These are phyloP conservation scores for Luperina nickerlii DNA, from an alignment of 2,888 invertebrate species.

Conservation along the genomic window DNA sequence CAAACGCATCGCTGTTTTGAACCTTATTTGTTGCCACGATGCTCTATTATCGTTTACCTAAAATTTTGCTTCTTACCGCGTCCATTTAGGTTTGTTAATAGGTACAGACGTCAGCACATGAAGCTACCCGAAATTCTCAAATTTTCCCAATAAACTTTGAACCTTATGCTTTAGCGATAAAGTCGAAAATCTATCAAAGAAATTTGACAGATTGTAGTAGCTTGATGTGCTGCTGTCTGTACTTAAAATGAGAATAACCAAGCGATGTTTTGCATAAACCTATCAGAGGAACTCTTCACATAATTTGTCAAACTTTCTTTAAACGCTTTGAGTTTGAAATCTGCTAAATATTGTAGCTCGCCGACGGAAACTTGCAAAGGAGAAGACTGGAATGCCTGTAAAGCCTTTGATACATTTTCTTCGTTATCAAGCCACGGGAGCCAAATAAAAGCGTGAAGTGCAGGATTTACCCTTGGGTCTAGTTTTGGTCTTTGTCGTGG, in stretches of 20 bases:
- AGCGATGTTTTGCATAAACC: constrained; percentile 69
- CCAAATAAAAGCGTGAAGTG: constrained; percentile 72
- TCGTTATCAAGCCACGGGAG: constrained; percentile 72
- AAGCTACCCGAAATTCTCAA: no score
- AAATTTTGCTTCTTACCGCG: no score
- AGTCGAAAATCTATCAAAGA: no score
- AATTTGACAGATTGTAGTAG: no score
- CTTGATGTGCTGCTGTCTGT: background rate
- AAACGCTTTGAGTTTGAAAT: constrained; percentile 71
- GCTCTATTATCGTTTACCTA: no score
- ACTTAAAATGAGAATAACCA: constrained; percentile 69
- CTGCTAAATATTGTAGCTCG: constrained; percentile 73
- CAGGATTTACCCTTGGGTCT: constrained; percentile 73
- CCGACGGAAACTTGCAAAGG: constrained; percentile 72
- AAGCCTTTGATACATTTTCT: constrained; percentile 63
- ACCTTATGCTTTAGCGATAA: no score
- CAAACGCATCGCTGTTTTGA: no score
- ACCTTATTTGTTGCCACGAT: no score
- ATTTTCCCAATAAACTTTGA: no score
- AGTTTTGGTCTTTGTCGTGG: constrained; percentile 66
- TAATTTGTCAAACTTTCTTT: constrained; percentile 68
- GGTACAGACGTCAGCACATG: no score
- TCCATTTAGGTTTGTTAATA: background rate
- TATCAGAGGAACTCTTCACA: constrained; percentile 68
- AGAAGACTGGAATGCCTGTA: constrained; percentile 63